phyloP scores from a whole-genome alignment of 92 coral and sea anemone genomes.

The Virgularia gustaviana region DNA sequence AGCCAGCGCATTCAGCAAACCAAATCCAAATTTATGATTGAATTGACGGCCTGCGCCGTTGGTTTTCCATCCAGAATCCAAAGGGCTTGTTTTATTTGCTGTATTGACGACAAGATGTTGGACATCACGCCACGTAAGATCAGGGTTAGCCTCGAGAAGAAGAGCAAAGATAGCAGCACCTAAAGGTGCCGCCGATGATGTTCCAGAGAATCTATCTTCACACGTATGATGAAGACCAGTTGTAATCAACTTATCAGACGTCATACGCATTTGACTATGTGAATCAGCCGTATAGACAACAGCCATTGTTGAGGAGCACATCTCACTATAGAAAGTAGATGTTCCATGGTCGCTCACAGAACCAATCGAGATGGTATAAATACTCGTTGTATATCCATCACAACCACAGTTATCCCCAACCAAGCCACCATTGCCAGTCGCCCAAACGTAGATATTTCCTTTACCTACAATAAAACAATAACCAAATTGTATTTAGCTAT shows the following conservation, averaged over 20 bases:
- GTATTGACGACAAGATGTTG: slow-evolving; percentile 83
- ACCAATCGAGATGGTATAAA: slow-evolving; percentile 85
- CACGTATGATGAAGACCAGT: slow-evolving; percentile 86
- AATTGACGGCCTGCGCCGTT: slow-evolving; percentile 74
- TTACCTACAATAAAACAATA: slow-evolving; percentile 50
- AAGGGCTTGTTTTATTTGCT: slow-evolving; percentile 75
- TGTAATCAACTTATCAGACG: slow-evolving; percentile 70
- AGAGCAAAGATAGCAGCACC: slow-evolving; percentile 92
- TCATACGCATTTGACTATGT: slow-evolving; percentile 61
- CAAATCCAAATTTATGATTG: slow-evolving; percentile 96
- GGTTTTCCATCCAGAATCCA: slow-evolving; percentile 76
- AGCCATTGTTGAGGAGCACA: slow-evolving; percentile 89
- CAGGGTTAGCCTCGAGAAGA: slow-evolving; percentile 77
- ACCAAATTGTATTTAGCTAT: background rate
- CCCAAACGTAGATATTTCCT: slow-evolving; percentile 91
- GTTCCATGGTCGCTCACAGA: slow-evolving; percentile 91
- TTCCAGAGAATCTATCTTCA: slow-evolving; percentile 79
- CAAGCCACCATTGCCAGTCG: slow-evolving; percentile 94
- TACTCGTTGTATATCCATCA: slow-evolving; percentile 91
- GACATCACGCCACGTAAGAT: slow-evolving; percentile 87
- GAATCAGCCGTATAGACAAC: slow-evolving; percentile 89
- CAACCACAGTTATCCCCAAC: slow-evolving; percentile 86
- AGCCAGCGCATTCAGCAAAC: slow-evolving; percentile 68
- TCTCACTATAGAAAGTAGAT: slow-evolving; percentile 88
- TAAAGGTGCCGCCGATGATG: slow-evolving; percentile 92